phyloP scores from a whole-genome alignment of 2,888 invertebrate species.

The Cantharis lateralis region DNA sequence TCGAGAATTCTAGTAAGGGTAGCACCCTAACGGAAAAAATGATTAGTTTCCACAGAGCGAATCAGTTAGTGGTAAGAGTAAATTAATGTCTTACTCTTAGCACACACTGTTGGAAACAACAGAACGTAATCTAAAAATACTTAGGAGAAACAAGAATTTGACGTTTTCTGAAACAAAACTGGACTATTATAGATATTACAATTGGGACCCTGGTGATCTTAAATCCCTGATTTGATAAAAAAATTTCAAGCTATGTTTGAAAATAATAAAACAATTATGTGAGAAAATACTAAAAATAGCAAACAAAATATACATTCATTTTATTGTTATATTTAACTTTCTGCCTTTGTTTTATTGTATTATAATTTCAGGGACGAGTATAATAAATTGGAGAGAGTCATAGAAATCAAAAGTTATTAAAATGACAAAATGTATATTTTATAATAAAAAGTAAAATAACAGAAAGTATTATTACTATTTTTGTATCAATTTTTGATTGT shows the following conservation, averaged over 20 bases:
- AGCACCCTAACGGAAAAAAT: too few relatives aligned
- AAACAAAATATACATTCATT: not conserved
- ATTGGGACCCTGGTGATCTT: not conserved
- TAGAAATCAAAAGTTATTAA: not conserved
- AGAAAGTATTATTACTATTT: not conserved
- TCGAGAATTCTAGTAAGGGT: too few relatives aligned
- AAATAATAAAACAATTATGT: not conserved
- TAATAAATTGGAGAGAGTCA: not conserved
- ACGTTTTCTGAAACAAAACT: not conserved
- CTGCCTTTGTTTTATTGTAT: not conserved
- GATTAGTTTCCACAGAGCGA: too few relatives aligned
- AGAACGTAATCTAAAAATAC: too few relatives aligned
- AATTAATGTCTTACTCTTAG: too few relatives aligned
- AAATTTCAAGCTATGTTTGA: not conserved
- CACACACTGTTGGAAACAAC: too few relatives aligned
- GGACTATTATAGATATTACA: not conserved
- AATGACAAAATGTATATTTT: not conserved
- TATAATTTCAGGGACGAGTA: not conserved
- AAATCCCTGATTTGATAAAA: not conserved
- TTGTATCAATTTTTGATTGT: not conserved
- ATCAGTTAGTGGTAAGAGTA: too few relatives aligned
- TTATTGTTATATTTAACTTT: not conserved
- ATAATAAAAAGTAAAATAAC: not conserved
- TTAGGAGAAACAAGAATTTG: too few relatives aligned
- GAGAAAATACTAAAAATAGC: not conserved